Conservation (phyloP, 2,113 vertebrate genomes). For the Strix uralensis region DNA sequence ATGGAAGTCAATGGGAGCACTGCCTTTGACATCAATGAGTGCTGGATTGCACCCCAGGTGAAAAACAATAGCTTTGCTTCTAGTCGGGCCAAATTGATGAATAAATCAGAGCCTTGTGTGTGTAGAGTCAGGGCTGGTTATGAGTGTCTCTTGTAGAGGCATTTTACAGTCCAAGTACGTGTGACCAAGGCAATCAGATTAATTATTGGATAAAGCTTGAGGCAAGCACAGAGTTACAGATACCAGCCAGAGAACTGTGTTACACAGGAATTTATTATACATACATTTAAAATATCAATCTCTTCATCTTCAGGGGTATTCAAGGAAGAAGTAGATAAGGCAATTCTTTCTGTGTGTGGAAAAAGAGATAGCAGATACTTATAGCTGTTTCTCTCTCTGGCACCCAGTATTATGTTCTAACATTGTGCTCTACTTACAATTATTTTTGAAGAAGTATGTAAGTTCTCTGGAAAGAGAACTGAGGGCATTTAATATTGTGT, state of each 20-base stretch:
- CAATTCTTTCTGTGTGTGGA: slow-evolving; percentile 30
- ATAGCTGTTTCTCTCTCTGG: not conserved
- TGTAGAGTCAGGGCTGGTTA: not conserved
- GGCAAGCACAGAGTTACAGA: slow-evolving; percentile 27
- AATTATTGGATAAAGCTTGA: slow-evolving; percentile 65
- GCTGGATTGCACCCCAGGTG: slow-evolving; percentile 4
- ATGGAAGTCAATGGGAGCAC: not conserved
- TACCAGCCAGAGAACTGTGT: slow-evolving; percentile 10
- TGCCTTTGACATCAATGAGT: slow-evolving; percentile 17
- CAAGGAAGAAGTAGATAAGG: slow-evolving; percentile 10
- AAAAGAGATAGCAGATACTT: slow-evolving; percentile 2
- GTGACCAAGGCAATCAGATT: slow-evolving; percentile 58
- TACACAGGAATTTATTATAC: slow-evolving; percentile 54
- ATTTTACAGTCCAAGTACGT: not conserved
- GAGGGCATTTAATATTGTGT: not conserved
- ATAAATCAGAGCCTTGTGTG: slow-evolving; percentile 26
- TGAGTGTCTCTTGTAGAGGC: not conserved
- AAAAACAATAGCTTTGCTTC: slow-evolving; percentile 42
- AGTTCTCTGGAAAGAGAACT: not conserved
- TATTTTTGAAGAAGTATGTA: slow-evolving; percentile 1
- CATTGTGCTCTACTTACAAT: not conserved
- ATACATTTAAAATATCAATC: not conserved
- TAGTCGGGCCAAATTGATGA: not conserved
- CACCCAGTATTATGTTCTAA: not conserved
- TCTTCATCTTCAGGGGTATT: slow-evolving; percentile 60